Conservation (phyloP, 2,888 invertebrate species). For the Copidosoma aretas region DNA sequence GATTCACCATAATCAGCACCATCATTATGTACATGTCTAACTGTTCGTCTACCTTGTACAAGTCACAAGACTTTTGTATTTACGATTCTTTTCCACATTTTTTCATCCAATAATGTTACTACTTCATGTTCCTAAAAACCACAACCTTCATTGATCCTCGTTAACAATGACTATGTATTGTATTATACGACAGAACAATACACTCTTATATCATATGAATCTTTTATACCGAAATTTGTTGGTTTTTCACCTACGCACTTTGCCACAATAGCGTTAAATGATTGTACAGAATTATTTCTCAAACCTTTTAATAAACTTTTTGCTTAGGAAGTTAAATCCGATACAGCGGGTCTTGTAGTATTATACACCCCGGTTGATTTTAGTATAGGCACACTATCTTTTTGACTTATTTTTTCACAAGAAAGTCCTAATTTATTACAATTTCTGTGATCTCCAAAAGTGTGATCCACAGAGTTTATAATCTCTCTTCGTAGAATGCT, state of each 20-base stretch:
- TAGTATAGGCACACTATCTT: conserved; percentile 30
- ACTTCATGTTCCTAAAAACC: neutral
- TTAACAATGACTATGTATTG: neutral
- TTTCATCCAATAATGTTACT: neutral
- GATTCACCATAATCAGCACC: neutral
- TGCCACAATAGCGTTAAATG: conserved; percentile 3
- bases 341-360: neutral
- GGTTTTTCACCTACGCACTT: neutral
- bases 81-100: neutral
- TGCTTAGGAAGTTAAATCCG: neutral
- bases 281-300: conserved; percentile 24
- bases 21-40: neutral
- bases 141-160: neutral
- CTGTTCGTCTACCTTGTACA: neutral
- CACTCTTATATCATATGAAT: neutral
- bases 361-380: neutral
- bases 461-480: conserved; percentile 22
- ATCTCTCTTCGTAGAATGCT: conserved; percentile 28
- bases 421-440: conserved; percentile 9
- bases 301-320: conserved; percentile 36
- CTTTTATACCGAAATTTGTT: conserved; percentile 1
- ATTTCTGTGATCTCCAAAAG: conserved; percentile 38
- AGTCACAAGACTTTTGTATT: neutral
- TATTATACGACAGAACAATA: neutral
- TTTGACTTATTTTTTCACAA: conserved; percentile 14